Conservation (phyloP, 2,113 vertebrate species). For the Maccullochella peelii region DNA sequence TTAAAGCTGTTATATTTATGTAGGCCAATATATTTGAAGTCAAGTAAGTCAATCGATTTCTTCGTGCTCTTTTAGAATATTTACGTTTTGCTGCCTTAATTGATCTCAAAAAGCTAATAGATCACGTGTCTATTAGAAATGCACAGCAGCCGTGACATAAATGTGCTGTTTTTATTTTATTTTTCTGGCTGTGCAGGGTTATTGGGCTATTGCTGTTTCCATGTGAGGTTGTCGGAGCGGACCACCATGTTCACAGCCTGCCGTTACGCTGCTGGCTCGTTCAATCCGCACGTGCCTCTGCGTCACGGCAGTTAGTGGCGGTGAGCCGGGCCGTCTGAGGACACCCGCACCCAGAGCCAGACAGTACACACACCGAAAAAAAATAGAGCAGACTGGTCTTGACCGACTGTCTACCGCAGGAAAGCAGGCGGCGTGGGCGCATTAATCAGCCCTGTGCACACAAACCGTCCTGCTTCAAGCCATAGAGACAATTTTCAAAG, state of each 20-base stretch:
- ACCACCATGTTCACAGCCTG: background rate
- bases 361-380: slow-evolving; percentile 35
- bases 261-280: slow-evolving; percentile 16
- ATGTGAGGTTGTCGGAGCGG: background rate
- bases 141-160: background rate
- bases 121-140: background rate
- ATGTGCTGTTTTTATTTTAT: background rate
- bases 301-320: slow-evolving; percentile 62
- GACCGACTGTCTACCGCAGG: slow-evolving; percentile 32
- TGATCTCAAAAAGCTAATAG: background rate
- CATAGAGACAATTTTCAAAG: background rate
- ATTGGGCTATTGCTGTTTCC: background rate
- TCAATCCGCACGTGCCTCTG: slow-evolving; percentile 61
- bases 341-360: slow-evolving; percentile 55
- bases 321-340: slow-evolving; percentile 71
- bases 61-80: background rate
- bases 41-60: background rate
- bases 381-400: slow-evolving; percentile 5
- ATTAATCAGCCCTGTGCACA: too few species aligned
- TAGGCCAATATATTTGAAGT: background rate
- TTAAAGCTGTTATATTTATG: background rate
- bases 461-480: background rate
- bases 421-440: background rate
- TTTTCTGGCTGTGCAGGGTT: background rate
- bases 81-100: background rate